Evolutionary conservation across 2,888 invertebrate species (phyloP).

Genomic region (Alitta virens): DNA sequence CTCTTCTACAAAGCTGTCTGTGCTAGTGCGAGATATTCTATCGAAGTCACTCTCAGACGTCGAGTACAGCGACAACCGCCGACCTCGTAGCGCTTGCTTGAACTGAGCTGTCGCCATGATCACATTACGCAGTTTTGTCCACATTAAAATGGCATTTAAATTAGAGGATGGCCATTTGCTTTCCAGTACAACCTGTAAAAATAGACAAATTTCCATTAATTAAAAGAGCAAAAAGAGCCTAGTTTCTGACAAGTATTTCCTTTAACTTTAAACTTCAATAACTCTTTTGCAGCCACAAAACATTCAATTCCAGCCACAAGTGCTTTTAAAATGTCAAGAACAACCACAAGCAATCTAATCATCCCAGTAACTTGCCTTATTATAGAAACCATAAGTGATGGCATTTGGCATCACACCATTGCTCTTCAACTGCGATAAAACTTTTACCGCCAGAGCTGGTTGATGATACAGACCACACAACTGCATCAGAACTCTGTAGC

Average conservation of each 20-base stretch:
- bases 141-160: conserved; percentile 78
- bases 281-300: too few relatives aligned
- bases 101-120: conserved; percentile 88
- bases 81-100: conserved; percentile 66
- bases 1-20: conserved; percentile 44
- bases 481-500: conserved; percentile 98
- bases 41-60: conserved; percentile 54
- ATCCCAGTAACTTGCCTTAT: conserved; percentile 59
- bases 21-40: conserved; percentile 47
- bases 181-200: conserved; percentile 72
- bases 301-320: too few relatives aligned
- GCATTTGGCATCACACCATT: conserved; percentile 95
- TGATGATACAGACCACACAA: conserved; percentile 91
- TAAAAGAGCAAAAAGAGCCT: too few relatives aligned
- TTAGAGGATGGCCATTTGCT: conserved; percentile 87
- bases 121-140: conserved; percentile 91
- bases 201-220: too few relatives aligned
- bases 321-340: too few relatives aligned
- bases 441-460: conserved; percentile 90
- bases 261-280: too few relatives aligned
- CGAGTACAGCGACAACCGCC: conserved; percentile 50
- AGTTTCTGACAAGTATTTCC: too few relatives aligned
- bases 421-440: conserved; percentile 65
- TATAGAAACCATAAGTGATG: conserved; percentile 90
- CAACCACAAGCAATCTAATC: too few relatives aligned